A percentile compares a stretch with the other conserved stretches of the same genome.
phyloP scores from a whole-genome alignment of 2,113 vertebrate genomes.

The Sphaerodactylus townsendi region DNA sequence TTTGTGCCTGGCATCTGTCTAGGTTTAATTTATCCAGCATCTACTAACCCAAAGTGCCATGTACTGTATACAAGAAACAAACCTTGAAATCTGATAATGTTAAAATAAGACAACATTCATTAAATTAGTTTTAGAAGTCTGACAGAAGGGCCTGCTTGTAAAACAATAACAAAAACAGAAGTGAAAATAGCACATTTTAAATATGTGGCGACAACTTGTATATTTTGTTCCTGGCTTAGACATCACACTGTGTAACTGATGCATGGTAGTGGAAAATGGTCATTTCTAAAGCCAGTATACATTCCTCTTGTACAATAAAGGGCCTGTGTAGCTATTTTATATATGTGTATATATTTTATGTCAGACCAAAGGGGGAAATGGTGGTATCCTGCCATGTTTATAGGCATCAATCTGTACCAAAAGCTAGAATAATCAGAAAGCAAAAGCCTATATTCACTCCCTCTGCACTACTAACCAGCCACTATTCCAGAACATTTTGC shows the following conservation, averaged over 20 bases:
- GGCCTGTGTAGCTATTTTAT: constrained; percentile 4
- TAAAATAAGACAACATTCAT: constrained; percentile 9
- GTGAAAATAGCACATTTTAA: constrained; percentile 48
- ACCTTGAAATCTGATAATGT: constrained; percentile 41
- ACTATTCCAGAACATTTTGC: background rate
- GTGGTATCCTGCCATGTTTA: background rate
- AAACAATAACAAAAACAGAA: constrained; percentile 54
- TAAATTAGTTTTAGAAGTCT: constrained; percentile 33
- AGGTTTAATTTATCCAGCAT: background rate
- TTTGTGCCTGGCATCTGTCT: constrained; percentile 1
- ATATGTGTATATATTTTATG: background rate
- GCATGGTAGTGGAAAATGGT: constrained; percentile 30
- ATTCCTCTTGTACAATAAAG: constrained; percentile 12
- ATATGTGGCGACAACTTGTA: constrained; percentile 1
- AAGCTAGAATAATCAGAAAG: constrained; percentile 10
- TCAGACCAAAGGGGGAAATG: background rate
- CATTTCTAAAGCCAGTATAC: background rate
- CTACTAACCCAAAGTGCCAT: constrained; percentile 21
- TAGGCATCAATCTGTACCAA: background rate
- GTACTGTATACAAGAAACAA: background rate
- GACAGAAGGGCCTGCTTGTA: background rate
- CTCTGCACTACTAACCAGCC: background rate
- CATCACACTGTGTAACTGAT: constrained; percentile 36
- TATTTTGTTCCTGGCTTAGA: constrained; percentile 43
- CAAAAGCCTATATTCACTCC: background rate